A percentile compares a stretch with the other conserved stretches of the same genome.
These are phyloP conservation scores for Rhynchotus rufescens DNA, from an alignment of 2,797 vertebrate species.

Conservation along the genomic window DNA sequence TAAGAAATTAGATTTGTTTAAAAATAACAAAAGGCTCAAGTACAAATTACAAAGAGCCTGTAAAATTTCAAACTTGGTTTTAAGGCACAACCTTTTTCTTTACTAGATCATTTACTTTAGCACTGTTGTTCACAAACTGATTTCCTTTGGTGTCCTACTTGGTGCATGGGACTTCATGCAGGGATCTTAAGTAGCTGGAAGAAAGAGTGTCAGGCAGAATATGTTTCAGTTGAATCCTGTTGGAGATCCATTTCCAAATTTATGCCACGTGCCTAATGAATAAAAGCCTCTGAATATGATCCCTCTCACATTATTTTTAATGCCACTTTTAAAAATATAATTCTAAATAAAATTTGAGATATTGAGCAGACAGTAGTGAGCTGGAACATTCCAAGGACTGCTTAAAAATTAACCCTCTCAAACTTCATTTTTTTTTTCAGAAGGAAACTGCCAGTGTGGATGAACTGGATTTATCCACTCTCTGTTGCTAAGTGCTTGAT, in stretches of 20 bases:
- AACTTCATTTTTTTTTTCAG: slow-evolving; percentile 75
- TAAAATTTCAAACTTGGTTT: slow-evolving; percentile 72
- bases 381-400: slow-evolving; percentile 72
- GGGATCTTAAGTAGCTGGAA: not conserved
- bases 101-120: slow-evolving; percentile 28
- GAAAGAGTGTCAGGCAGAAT: slow-evolving; percentile 19
- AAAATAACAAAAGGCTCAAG: slow-evolving; percentile 76
- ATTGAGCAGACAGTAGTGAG: slow-evolving; percentile 73
- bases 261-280: slow-evolving; percentile 46
- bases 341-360: slow-evolving; percentile 83
- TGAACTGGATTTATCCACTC: not conserved
- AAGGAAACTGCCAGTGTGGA: slow-evolving; percentile 50
- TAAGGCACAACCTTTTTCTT: slow-evolving; percentile 41
- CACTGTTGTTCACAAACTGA: not conserved
- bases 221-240: slow-evolving; percentile 56
- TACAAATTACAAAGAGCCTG: slow-evolving; percentile 71
- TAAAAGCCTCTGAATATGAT: slow-evolving; percentile 76
- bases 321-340: slow-evolving; percentile 81
- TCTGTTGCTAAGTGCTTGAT: not conserved
- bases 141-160: not conserved
- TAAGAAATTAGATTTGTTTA: slow-evolving; percentile 78
- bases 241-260: slow-evolving; percentile 54
- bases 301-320: slow-evolving; percentile 78
- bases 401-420: slow-evolving; percentile 79
- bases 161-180: not conserved